Percentiles rank a stretch among this genome's conserved stretches.
Evolutionary conservation across 2,113 vertebrate genomes (phyloP).

Genomic region (Gymnobelideus leadbeateri): DNA sequence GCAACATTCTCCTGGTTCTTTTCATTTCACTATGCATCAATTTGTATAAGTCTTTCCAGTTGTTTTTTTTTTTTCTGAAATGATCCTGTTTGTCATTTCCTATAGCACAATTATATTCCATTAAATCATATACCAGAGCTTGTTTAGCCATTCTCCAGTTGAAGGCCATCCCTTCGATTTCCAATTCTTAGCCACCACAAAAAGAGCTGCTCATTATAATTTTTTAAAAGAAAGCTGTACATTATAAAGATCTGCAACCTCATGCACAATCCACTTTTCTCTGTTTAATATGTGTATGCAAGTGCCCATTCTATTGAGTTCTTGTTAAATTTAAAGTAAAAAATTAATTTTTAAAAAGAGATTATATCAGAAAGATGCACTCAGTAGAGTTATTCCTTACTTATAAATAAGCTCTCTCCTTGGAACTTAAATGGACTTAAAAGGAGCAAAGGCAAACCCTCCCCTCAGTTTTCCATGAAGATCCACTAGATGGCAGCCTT

Average conservation of each 20-base stretch:
- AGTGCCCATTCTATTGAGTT: neutral
- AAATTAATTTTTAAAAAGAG: neutral
- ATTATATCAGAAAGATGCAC: neutral
- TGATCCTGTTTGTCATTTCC: too few species aligned
- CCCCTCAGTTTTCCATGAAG: neutral
- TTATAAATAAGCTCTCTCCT: neutral
- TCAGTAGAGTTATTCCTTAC: neutral
- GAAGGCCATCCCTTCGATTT: too few species aligned
- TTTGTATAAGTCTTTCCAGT: too few species aligned
- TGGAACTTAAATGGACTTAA: neutral
- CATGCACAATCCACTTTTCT: neutral
- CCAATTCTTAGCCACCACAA: too few species aligned
- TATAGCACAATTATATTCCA: too few species aligned
- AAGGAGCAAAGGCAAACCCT: neutral
- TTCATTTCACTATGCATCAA: too few species aligned
- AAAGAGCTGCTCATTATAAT: neutral
- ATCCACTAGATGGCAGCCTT: slow-evolving; percentile 1
- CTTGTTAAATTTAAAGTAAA: neutral
- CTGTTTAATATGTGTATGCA: neutral
- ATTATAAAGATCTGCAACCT: neutral
- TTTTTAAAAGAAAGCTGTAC: neutral
- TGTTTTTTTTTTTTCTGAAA: too few species aligned
- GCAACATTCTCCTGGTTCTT: too few species aligned
- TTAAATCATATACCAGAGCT: too few species aligned
- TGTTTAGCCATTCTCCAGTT: too few species aligned